Conservation (phyloP, 2,797 vertebrate species). For the Alosa sapidissima region DNA sequence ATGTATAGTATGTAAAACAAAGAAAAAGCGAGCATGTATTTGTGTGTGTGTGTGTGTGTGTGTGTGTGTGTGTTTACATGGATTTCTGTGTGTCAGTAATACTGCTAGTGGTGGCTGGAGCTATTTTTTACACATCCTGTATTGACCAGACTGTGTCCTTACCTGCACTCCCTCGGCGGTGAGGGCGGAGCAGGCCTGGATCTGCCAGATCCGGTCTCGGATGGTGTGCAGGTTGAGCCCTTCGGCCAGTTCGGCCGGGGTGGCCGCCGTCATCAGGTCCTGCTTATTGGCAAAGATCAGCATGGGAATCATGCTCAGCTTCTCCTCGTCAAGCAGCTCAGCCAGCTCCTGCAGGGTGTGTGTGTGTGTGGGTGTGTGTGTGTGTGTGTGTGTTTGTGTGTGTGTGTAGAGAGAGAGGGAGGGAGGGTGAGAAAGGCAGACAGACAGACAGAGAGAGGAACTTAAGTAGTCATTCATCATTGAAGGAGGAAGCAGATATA, state of each 20-base stretch:
- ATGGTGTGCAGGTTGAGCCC: constrained; percentile 71
- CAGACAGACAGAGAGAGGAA: background rate
- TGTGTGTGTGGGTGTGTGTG: background rate
- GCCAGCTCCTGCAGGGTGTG: constrained; percentile 65
- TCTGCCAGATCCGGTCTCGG: constrained; percentile 75
- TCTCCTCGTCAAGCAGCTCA: constrained; percentile 73
- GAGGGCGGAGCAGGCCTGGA: constrained; percentile 75
- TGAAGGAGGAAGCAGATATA: background rate
- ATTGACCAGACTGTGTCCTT: background rate
- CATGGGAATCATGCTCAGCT: constrained; percentile 70
- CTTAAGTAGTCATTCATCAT: background rate
- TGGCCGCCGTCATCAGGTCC: constrained; percentile 71
- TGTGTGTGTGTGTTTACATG: background rate
- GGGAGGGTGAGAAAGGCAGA: background rate
- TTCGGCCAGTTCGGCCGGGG: constrained; percentile 72
- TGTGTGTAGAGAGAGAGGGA: background rate
- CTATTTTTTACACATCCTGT: background rate
- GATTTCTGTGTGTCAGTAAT: background rate
- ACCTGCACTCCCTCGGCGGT: constrained; percentile 75
- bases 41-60: constrained; percentile 3
- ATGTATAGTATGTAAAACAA: background rate
- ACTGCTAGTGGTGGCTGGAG: background rate
- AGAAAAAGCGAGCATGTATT: too few relatives aligned
- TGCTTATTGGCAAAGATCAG: constrained; percentile 79
- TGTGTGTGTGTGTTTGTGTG: background rate